Base-by-base conservation (phyloP, 2,888 invertebrate species). In the Catocala fraxini region DNA sequence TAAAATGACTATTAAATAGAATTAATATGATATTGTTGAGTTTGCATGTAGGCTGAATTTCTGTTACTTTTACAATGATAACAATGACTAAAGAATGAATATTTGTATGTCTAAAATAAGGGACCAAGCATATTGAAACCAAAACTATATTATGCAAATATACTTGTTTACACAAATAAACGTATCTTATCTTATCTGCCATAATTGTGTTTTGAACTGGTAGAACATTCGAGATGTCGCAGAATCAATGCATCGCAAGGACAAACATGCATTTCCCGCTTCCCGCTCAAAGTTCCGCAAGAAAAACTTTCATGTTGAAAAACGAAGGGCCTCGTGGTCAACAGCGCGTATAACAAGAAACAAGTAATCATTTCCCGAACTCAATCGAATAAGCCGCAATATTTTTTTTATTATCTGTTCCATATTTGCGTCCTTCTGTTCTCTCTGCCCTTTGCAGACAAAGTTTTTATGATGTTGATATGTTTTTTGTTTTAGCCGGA, bases 311-410 rank as follows among this genome's bases (percentile, higher is more conserved):
- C 7, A 58, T 65, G 63, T 68, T 70, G 68, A 77, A 68, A 70
- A 74, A 69, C 65, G 62, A 86, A 89, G 85, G 87, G 85, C 86
- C 75, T 77, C 75, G 81, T 75, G 84, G 73, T 73, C 80, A 81
- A 56, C 71, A 79, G 76, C 65, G 85, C 88, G 88, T 79, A 80
- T 83, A 89, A n/a, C n/a, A n/a, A n/a, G n/a, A 86, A 76, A 75
- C 73, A 77, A 75, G 73, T 77, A 80, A 77, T 74, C 64, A 70
- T 88, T 89, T 85, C 80, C 86, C 84, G 73, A 70, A 75, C 77
- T 56, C 13, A 68, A 76, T 56, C 51, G 53, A 48, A 60, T 59
- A 53, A 52, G 54, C 15, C 51, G n/a, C 49, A 51, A 61, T 59
- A 53, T 58, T 34, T 63, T 63, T n/a, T 68, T 66, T 65, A 9